Evolutionary conservation across 2,888 invertebrate species (phyloP).

Genomic region (Pachymerium ferrugineum): DNA sequence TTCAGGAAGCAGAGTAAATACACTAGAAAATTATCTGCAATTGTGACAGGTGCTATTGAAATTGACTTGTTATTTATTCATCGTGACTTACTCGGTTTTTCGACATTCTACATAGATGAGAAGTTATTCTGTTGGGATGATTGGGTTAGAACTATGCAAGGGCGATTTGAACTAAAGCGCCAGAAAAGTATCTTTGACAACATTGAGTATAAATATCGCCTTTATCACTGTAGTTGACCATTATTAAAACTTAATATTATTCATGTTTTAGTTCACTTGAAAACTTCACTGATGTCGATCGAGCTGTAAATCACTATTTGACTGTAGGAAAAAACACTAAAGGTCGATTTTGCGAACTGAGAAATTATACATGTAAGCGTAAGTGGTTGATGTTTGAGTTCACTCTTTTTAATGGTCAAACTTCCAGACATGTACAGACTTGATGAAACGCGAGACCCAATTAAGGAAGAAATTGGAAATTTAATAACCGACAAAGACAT

Average conservation of each 20-base stretch:
- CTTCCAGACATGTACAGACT: not conserved
- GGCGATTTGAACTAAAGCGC: not conserved
- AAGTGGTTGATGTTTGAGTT: too few species aligned
- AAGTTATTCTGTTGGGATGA: slow-evolving; percentile 23
- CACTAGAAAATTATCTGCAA: not conserved
- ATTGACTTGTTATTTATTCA: not conserved
- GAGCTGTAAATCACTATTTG: not conserved
- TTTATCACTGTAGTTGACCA: too few species aligned
- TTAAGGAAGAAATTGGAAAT: not conserved
- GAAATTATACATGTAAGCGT: not conserved
- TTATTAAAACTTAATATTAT: not conserved
- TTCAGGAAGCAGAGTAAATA: not conserved
- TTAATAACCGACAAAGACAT: not conserved
- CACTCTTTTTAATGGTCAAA: not conserved
- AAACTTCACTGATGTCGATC: not conserved
- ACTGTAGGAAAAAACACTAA: not conserved
- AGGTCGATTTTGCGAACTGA: not conserved
- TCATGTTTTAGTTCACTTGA: not conserved
- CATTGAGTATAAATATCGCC: too few species aligned
- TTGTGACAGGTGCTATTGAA: not conserved
- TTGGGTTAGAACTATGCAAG: not conserved
- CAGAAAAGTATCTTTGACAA: not conserved
- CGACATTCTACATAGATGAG: not conserved
- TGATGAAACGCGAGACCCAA: not conserved
- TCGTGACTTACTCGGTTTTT: not conserved